Base-by-base conservation (phyloP, 2,888 invertebrate species). In the Ferdinandea cuprea region DNA sequence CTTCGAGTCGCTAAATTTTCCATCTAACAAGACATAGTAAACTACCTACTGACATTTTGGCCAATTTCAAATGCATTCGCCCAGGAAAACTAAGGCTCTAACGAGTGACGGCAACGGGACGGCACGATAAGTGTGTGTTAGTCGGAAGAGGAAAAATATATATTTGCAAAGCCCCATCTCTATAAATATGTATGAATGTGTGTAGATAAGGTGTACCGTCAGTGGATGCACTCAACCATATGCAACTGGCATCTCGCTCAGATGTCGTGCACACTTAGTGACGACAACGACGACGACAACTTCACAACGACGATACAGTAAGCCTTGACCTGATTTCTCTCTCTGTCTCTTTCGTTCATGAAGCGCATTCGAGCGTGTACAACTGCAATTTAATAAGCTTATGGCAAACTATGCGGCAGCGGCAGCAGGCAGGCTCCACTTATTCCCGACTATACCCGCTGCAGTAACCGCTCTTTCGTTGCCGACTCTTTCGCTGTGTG, bases 301-400 rank as follows among this genome's bases (percentile, higher is more conserved):
- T 58, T 42, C 40, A 48, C 73, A 17, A 52, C 69, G 46, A 77
- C 77, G 78, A 77, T 66, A 72, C 77, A 88, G 88, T 89, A 86
- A 89, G 91, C 90, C 90, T 90, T 90, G 90, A 90, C 90, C 90
- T 90, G 90, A 90, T 90, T 90, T 90, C 90, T 90, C 90, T 90
- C 89, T 90, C 86, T 74, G 77, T 86, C 90, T 90, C 90, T 90
- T 90, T 90, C 89, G 88, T 83, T 83, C 78, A 72, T 73, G 83
- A 83, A 83, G 77, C 78, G 83, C 83, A 83, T 78, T 83, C 78
- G 72, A 83, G 83, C 83, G 78, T 83, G 78, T 83, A 72, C 83
- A 78, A 83, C 72, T 83, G 83, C 83, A 83, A 83, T 83, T 83
- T 78, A 83, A 83, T 83, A 83, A 83, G 83, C 83, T 78, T 78